These are phyloP conservation scores for Microctenopoma steveboyesi DNA, from an alignment of 2,797 vertebrate species.

Conservation along the genomic window DNA sequence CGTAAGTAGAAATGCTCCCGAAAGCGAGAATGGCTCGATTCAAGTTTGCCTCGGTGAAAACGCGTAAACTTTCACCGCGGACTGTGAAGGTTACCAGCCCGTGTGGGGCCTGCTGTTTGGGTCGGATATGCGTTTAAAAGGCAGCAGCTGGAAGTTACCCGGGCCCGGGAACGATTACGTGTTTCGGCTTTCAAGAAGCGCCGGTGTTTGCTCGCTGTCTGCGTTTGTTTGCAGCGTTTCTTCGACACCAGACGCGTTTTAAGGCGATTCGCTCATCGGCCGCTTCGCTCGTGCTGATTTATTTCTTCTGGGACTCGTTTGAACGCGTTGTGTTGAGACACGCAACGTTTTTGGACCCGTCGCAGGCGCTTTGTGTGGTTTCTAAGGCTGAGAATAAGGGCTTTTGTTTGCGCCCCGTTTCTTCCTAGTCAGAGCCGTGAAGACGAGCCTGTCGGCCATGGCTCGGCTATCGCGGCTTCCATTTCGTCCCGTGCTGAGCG, in stretches of 20 bases:
- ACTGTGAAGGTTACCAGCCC: slow-evolving; percentile 62
- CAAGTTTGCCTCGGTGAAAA: slow-evolving; percentile 79
- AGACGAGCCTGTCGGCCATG: slow-evolving; percentile 80
- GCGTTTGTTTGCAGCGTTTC: slow-evolving; percentile 65
- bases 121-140: slow-evolving; percentile 38
- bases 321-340: slow-evolving; percentile 10
- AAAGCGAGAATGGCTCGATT: slow-evolving; percentile 50
- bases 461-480: slow-evolving; percentile 74
- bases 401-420: slow-evolving; percentile 79
- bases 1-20: slow-evolving; percentile 84
- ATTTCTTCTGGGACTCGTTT: slow-evolving; percentile 27
- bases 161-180: slow-evolving; percentile 41
- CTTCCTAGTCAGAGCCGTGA: slow-evolving; percentile 67
- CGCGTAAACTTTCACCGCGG: slow-evolving; percentile 80
- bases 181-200: slow-evolving; percentile 61
- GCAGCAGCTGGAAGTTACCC: slow-evolving; percentile 24
- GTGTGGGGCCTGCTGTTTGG: slow-evolving; percentile 26
- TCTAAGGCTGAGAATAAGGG: slow-evolving; percentile 43
- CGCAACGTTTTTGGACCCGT: not conserved
- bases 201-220: slow-evolving; percentile 67
- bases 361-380: slow-evolving; percentile 27
- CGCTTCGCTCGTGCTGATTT: not conserved
- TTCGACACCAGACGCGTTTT: slow-evolving; percentile 82
- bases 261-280: slow-evolving; percentile 74
- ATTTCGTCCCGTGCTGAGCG: slow-evolving; percentile 75